Percentiles rank a stretch among this genome's conserved stretches.
Evolutionary conservation across 2,888 invertebrate species (phyloP).

Genomic region (Xiphydria camelus): DNA sequence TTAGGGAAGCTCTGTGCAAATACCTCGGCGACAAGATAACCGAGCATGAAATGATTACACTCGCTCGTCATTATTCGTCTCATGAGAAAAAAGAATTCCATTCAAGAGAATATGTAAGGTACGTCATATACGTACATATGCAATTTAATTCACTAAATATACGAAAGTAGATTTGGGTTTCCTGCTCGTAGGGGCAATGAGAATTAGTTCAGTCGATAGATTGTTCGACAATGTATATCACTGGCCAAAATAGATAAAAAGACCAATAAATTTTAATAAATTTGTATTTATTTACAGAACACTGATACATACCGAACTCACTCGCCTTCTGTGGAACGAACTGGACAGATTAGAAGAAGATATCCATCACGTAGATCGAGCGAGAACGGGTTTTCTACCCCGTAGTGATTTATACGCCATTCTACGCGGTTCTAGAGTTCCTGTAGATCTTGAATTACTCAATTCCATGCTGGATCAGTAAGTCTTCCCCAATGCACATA

Average conservation of each 20-base stretch:
- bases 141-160: background rate
- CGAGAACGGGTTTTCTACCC: conserved; percentile 63
- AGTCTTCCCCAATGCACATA: conserved; percentile 35
- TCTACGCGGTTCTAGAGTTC: conserved; percentile 71
- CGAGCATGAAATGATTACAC: conserved; percentile 80
- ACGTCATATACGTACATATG: background rate
- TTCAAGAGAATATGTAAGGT: conserved; percentile 50
- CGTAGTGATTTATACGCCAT: conserved; percentile 66
- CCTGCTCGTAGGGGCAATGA: too few species aligned
- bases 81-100: conserved; percentile 57
- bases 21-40: conserved; percentile 71
- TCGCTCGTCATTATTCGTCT: conserved; percentile 73
- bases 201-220: too few species aligned
- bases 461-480: conserved; percentile 73
- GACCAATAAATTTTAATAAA: too few species aligned
- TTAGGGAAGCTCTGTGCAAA: conserved; percentile 67
- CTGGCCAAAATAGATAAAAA: too few species aligned
- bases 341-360: conserved; percentile 66
- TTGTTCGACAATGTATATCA: too few species aligned
- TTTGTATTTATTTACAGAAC: conserved; percentile 60
- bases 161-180: too few species aligned
- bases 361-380: conserved; percentile 63
- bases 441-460: conserved; percentile 69
- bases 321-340: conserved; percentile 75
- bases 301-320: conserved; percentile 72